Percentiles rank a stretch among this genome's conserved stretches.
Evolutionary conservation across 2,113 vertebrate genomes (phyloP).

Genomic region (Petrocephalus zakoni): DNA sequence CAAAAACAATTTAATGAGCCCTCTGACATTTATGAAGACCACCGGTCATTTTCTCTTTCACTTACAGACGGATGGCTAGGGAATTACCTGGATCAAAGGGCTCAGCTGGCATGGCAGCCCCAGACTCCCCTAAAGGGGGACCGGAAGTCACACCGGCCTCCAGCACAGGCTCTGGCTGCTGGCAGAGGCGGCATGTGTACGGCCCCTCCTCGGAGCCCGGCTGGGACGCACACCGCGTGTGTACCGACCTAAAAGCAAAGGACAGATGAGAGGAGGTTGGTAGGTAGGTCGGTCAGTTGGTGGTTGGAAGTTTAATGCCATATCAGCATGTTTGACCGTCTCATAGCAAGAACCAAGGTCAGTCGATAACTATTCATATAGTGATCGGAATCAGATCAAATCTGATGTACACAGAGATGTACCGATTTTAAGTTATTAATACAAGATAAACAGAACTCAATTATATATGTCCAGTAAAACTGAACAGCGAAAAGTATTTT

Average conservation of each 20-base stretch:
- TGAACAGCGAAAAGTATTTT: background rate
- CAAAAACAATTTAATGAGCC: background rate
- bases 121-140: conserved; percentile 28
- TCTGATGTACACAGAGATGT: background rate
- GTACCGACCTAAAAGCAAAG: conserved; percentile 51
- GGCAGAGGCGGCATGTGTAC: conserved; percentile 58
- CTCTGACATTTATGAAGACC: background rate
- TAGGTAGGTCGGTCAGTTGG: background rate
- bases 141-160: conserved; percentile 28
- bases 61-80: background rate
- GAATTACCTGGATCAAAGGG: conserved; percentile 56
- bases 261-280: background rate
- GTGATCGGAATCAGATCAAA: background rate
- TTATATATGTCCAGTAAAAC: background rate
- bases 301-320: background rate
- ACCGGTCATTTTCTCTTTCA: background rate
- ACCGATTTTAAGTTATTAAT: too few species aligned
- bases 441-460: too few species aligned
- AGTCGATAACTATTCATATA: background rate
- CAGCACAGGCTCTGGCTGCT: conserved; percentile 25
- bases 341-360: background rate
- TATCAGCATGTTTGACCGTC: background rate
- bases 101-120: conserved; percentile 32
- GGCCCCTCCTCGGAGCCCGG: conserved; percentile 46
- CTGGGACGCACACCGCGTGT: conserved; percentile 53